Evolutionary conservation across 2,888 invertebrate species (phyloP).

Genomic region (Cephonodes hylas): DNA sequence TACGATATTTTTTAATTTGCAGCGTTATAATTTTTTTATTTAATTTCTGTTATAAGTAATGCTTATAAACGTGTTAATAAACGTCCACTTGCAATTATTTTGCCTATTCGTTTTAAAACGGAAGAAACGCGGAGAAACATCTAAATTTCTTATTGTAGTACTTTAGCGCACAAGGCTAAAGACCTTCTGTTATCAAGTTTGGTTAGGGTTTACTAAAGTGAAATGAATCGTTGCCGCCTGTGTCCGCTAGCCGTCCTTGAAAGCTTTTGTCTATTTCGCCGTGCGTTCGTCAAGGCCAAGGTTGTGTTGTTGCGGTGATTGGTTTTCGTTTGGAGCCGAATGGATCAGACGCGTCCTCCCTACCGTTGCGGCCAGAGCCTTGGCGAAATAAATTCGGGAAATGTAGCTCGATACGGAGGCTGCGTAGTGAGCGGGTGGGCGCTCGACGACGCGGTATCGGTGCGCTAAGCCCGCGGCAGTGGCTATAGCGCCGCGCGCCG

Average conservation of each 20-base stretch:
- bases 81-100: too few relatives aligned
- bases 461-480: conserved; percentile 48
- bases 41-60: too few relatives aligned
- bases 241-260: conserved; percentile 12
- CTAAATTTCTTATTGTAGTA: too few relatives aligned
- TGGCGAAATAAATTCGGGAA: conserved; percentile 60
- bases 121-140: too few relatives aligned
- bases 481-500: conserved; percentile 58
- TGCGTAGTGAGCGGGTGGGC: conserved; percentile 68
- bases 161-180: too few relatives aligned
- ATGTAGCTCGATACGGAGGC: conserved; percentile 77
- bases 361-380: conserved; percentile 50
- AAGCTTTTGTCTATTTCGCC: conserved; percentile 16
- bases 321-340: conserved; percentile 43
- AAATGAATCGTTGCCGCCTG: not conserved
- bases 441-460: conserved; percentile 42
- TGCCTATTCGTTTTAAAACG: too few relatives aligned
- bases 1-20: too few relatives aligned
- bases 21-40: too few relatives aligned
- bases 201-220: not conserved
- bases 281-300: conserved; percentile 20
- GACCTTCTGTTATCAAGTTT: too few relatives aligned
- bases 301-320: conserved; percentile 21
- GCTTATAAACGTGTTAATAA: too few relatives aligned
- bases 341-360: conserved; percentile 76